Base-by-base conservation (phyloP, 2,888 invertebrate genomes). In the Pedicia rivosa region DNA sequence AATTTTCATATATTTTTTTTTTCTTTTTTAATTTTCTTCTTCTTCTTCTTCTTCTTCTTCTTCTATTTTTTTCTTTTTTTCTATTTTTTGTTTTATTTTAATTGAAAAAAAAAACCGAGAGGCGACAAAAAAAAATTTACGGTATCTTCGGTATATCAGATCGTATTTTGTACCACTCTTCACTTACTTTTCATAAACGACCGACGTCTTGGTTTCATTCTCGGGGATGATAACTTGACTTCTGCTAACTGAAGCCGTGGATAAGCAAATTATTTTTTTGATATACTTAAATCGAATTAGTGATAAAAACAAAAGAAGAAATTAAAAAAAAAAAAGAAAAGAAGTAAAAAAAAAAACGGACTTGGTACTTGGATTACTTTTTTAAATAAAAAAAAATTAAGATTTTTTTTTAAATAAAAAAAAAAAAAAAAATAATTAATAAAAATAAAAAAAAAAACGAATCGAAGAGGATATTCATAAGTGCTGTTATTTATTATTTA, bases 111-210 rank as follows among this genome's bases (percentile, higher is more conserved):
- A 31, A 37, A 37, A 38, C 29, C 29, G 28, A n/a, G 34, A 31
- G 16, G 35, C 31, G 39, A 35, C 39, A 31, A 26, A 20, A 20
- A 5, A 26, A 26, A 24, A 15, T 14, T 34, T 34, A 20, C 20
- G 16, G 35, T 15, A 26, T 26, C 26, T 26, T 26, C 25, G 26
- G 19, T 35, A 25, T 25, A 25, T 51, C 49, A 52, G 55, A 52
- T 51, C 49, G 50, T 50, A 53, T 40, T 53, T 57, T 54, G 53
- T 56, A 56, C 66, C 77, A 79, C 78, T 78, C 78, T 78, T 78
- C 79, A 78, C 78, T 78, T 75, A 75, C 78, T 75, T 79, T 78
- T 79, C 78, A 79, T 78, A 80, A 80, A 80, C 83, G 82, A 83
- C 79, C 82, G 82, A 83, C 83, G 82, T 82, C 82, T 83, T 80